phyloP scores from a whole-genome alignment of 2,888 invertebrate genomes.

The Drosophila atripex region DNA sequence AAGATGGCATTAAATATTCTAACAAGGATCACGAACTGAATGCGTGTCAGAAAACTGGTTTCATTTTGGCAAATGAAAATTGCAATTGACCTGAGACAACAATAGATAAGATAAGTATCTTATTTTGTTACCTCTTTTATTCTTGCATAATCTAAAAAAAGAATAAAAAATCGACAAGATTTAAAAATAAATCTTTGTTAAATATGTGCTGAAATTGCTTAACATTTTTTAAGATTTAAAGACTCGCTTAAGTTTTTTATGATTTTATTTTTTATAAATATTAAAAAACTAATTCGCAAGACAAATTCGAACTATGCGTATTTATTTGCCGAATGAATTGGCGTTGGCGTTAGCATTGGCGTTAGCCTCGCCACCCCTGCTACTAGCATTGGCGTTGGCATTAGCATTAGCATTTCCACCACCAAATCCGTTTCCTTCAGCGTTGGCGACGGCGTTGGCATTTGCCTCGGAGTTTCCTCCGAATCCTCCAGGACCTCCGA shows the following conservation, averaged over 20 bases:
- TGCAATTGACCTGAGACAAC: slow-evolving; percentile 3
- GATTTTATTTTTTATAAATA: slow-evolving; percentile 18
- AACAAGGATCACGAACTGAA: not conserved
- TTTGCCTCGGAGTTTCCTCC: slow-evolving; percentile 28
- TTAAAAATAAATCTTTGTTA: not conserved
- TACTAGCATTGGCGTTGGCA: slow-evolving; percentile 37
- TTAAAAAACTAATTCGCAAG: slow-evolving; percentile 8
- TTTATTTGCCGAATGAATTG: slow-evolving; percentile 23
- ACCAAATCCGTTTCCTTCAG: slow-evolving; percentile 12
- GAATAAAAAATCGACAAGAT: too few species aligned
- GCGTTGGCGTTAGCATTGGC: slow-evolving; percentile 34
- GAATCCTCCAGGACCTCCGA: slow-evolving; percentile 7
- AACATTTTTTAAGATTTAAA: not conserved
- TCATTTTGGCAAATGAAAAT: not conserved
- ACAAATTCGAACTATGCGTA: not conserved
- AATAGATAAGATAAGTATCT: not conserved
- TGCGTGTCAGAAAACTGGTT: slow-evolving; percentile 6
- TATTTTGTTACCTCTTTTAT: too few species aligned
- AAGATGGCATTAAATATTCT: not conserved
- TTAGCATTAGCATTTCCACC: slow-evolving; percentile 21
- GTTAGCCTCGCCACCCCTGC: not conserved
- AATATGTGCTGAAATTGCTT: not conserved
- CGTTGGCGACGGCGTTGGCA: slow-evolving; percentile 31
- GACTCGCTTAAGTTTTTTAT: not conserved
- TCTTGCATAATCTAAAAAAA: too few species aligned